Base-by-base conservation (phyloP, 37 sponge, comb jelly and placozoan species). In the Eunapius fragilis region DNA sequence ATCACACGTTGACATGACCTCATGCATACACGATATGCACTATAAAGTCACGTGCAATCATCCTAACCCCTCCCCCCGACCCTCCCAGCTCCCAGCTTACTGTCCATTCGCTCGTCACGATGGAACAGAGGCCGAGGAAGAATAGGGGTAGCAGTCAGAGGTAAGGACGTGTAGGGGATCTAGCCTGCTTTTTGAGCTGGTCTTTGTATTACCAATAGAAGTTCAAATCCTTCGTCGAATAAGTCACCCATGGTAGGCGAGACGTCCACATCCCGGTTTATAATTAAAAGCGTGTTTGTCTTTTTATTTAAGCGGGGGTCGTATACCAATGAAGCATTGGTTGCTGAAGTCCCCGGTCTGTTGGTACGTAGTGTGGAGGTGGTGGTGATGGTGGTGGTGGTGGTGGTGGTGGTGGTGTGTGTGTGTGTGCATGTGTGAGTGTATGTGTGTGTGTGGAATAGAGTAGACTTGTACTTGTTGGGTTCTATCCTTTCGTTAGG, bases 401-500 rank as follows among this genome's bases (percentile, higher is more conserved):
- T n/a, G n/a, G n/a, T n/a, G n/a, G n/a, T n/a, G n/a, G n/a, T n/a
- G n/a, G n/a, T n/a, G n/a, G n/a, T n/a, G n/a, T n/a, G n/a, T n/a
- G n/a, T n/a, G n/a, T n/a, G n/a, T n/a, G n/a, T n/a, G n/a, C n/a
- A n/a, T n/a, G n/a, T n/a, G n/a, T n/a, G n/a, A 41, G 6, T 73
- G 13, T 34, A 23, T 73, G 37, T n/a, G n/a, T n/a, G 32, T 25
- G 78, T 77, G 31, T 11, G 14, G 34, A 2, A 25, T 41, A 22
- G 11, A 37, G 47, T 77, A 48, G n/a, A n/a, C n/a, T 41, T 41
- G 41, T 9, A 41, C 6, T n/a, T 25, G 27, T 37, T 25, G 25
- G 14, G 6, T 3, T 73, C 13, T 24, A 34, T 73, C 22, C 31
- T 73, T 73, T 25, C 34, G 23, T 77, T 35, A 90, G 90, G 90